Evolutionary conservation across 2,113 vertebrate genomes (phyloP), one percentile per base, ranked within the genome.

Genomic region (Sorex fumeus): DNA sequence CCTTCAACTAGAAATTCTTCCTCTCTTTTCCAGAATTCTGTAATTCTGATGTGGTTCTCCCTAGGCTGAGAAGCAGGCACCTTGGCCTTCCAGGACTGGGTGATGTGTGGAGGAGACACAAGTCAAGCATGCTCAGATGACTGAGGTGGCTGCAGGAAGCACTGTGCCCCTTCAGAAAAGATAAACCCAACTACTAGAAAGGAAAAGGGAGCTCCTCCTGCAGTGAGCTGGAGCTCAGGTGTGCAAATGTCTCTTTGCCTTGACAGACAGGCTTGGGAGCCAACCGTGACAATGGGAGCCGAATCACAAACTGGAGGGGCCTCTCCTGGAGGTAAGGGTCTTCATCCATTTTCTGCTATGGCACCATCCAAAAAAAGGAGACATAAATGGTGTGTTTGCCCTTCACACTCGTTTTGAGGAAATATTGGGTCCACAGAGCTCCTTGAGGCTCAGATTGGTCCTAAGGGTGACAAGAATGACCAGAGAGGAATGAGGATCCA

Each of bases 301-400:
- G 97, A 0, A 9, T 8, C 21, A 98, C 86, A 0, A 97, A 98
- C 80, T 98, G 98, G 97, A 98, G 97, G 93, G 99, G 99, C 2
- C 97, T 99, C 36, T 98, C 99, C 7, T 99, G 99, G 99, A 99
- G 99, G 99, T 99, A 88, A 98, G 97, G 67, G 13, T n/a, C 70
- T 25, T 21, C 34, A 18, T 7, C 23, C 21, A 9, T 36, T 72
- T 72, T 70, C n/a, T 70, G 16, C 40, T 40, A 21, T 21, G 32
- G 34, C 7, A 2, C 32, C 32, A 19, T 9, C 18, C 34, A 40
- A 23, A 34, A n/a, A n/a, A n/a, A n/a, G n/a, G 34, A 34, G 34
- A 21, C 70, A 9, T 8, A 23, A n/a, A 70, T 18, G 16, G 32
- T 23, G 34, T 34, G 34, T 21, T 34, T 72, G 67, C 19, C 67